Conservation (phyloP, 2,113 vertebrate species). For the Onychorhynchus coronatus region DNA sequence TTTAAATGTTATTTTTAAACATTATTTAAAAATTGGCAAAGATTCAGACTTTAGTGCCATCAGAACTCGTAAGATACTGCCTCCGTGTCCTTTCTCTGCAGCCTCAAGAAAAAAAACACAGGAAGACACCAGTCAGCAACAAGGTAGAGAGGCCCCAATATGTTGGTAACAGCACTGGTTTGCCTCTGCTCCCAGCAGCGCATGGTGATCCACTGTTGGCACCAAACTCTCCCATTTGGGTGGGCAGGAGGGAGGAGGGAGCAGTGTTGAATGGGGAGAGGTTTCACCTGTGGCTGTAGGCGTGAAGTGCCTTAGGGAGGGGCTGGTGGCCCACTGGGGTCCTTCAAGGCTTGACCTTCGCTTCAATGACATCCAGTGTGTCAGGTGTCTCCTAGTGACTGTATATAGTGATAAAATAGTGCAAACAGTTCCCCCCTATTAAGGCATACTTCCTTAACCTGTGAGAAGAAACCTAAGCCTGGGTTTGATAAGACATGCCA, state of each 20-base stretch:
- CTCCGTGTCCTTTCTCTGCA: background rate
- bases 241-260: background rate
- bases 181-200: background rate
- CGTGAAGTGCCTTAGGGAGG: fast-evolving
- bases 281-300: background rate
- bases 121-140: background rate
- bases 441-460: background rate
- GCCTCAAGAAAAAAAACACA: background rate
- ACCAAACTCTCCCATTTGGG: fast-evolving
- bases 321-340: background rate
- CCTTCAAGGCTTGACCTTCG: background rate
- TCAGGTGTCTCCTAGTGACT: background rate
- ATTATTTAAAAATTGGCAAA: background rate
- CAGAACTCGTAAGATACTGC: background rate
- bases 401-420: background rate
- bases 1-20: background rate
- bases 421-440: background rate
- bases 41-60: background rate
- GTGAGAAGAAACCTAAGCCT: background rate
- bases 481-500: background rate
- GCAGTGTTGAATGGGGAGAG: background rate
- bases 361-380: background rate
- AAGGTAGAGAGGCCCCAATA: fast-evolving
- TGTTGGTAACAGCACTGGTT: fast-evolving
- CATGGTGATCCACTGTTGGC: fast-evolving